Percentiles rank a stretch among this genome's conserved stretches.
These are phyloP conservation scores for Nudaria mundana DNA, from an alignment of 2,888 invertebrate species.

Conservation along the genomic window DNA sequence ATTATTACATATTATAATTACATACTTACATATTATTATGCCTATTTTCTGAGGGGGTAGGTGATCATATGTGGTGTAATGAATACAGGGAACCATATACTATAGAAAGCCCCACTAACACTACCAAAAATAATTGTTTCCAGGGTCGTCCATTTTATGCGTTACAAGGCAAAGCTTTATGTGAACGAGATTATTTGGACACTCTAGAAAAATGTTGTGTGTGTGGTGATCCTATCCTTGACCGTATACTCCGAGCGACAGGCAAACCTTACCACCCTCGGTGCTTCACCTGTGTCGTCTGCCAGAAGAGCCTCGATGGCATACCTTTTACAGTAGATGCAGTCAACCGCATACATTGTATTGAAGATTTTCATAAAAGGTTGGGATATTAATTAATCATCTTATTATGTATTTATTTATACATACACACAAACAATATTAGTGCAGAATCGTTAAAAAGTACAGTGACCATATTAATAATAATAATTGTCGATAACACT, in stretches of 20 bases:
- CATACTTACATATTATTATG: too few species aligned
- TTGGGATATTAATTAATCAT: slow-evolving; percentile 16
- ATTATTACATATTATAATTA: too few species aligned
- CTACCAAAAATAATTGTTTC: too few species aligned
- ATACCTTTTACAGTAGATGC: slow-evolving; percentile 99
- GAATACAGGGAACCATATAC: too few species aligned
- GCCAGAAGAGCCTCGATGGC: slow-evolving; percentile 97
- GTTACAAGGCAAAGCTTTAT: slow-evolving; percentile 95
- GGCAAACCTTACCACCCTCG: slow-evolving; percentile 98
- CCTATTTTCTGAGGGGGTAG: too few species aligned
- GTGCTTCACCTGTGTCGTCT: slow-evolving; percentile 98
- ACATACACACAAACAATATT: too few species aligned
- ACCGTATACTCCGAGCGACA: slow-evolving; percentile 96
- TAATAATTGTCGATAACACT: too few species aligned
- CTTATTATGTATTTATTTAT: not conserved
- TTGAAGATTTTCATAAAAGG: slow-evolving; percentile 99
- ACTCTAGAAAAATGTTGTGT: slow-evolving; percentile 99
- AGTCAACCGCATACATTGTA: slow-evolving; percentile 98
- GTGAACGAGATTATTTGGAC: slow-evolving; percentile 97
- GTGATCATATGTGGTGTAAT: too few species aligned
- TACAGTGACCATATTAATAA: too few species aligned
- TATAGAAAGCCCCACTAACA: too few species aligned
- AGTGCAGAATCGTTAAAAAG: too few species aligned
- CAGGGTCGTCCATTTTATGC: slow-evolving; percentile 98
- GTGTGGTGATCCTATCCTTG: slow-evolving; percentile 96